Evolutionary conservation across 1,140 invertebrate species (phyloP), one percentile per base, ranked within the genome.

Genomic region (Rhyacophila brunnea): DNA sequence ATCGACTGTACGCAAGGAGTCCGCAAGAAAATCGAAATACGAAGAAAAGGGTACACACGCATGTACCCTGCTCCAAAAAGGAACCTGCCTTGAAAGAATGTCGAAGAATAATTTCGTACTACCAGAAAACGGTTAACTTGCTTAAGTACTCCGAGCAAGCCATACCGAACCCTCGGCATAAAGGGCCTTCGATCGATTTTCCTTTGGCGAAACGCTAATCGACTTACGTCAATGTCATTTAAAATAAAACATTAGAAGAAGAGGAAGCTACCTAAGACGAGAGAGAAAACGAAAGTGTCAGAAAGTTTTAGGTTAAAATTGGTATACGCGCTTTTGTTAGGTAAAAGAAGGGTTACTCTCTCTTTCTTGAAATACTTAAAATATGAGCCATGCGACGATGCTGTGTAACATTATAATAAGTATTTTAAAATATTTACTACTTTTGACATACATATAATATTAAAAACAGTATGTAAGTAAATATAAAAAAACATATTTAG

Each of bases 211-310:
- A 20, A 42, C 32, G 44, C 52, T 64, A 64, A 64, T 64, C 62
- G 62, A 60, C 62, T 64, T 64, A 60, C 58, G 62, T 60, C 62
- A 60, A 58, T 60, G 58, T 64, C 58, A 64, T 60, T 64, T 64
- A 64, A 64, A 64, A 64, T 64, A 64, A 64, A 64, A 64, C 62
- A 64, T 59, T 40, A 55, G 58, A 60, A 58, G 45, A 52, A 47
- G 44, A 42, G 34, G 55, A 49, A 32, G 58, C 23, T 50, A 28
- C 23, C 23, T 28, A 28, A 28, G 23, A 54, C 13, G 51, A 45
- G 51, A 15, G 51, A 54, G 58, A 60, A 54, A 60, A 57, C 58
- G 62, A 64, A 60, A 60, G 62, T 64, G 62, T 64, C 62, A 64
- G 62, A 64, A 64, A 64, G 62, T 64, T 64, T 64, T 60, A 58